Evolutionary conservation across 2,797 vertebrate genomes (phyloP).

Genomic region (Tadarida brasiliensis): DNA sequence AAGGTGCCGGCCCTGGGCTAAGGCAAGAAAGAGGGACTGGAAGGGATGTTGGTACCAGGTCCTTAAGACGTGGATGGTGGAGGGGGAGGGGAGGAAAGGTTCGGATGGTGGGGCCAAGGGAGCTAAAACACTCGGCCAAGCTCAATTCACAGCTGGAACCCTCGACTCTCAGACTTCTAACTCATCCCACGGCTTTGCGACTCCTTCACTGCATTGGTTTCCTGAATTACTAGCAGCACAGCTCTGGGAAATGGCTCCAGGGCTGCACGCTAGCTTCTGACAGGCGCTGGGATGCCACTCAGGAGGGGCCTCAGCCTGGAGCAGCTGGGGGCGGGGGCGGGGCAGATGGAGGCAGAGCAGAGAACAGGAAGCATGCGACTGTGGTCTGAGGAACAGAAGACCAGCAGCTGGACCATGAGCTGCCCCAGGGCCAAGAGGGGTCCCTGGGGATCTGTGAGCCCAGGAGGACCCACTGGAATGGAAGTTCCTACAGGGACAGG

Average conservation of each 20-base stretch:
- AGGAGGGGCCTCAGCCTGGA: not conserved
- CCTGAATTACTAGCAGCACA: not conserved
- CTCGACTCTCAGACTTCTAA: not conserved
- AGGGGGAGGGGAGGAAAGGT: not conserved
- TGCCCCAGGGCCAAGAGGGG: not conserved
- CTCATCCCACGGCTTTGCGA: accelerated
- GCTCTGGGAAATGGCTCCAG: not conserved
- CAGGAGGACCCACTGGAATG: not conserved
- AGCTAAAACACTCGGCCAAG: not conserved
- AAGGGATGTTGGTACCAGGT: not conserved
- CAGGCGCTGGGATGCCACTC: not conserved
- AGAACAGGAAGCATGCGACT: not conserved
- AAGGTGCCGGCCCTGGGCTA: not conserved
- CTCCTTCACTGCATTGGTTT: not conserved
- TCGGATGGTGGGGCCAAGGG: too few relatives aligned
- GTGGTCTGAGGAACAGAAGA: not conserved
- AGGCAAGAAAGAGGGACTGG: not conserved
- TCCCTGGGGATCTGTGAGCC: not conserved
- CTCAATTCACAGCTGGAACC: not conserved
- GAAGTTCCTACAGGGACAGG: not conserved
- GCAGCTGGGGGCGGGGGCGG: accelerated
- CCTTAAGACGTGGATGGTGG: accelerated
- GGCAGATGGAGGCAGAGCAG: not conserved
- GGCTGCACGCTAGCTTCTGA: accelerated
- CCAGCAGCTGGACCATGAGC: not conserved